Conservation (phyloP, 2,797 vertebrate species). For the Protonibea diacanthus region DNA sequence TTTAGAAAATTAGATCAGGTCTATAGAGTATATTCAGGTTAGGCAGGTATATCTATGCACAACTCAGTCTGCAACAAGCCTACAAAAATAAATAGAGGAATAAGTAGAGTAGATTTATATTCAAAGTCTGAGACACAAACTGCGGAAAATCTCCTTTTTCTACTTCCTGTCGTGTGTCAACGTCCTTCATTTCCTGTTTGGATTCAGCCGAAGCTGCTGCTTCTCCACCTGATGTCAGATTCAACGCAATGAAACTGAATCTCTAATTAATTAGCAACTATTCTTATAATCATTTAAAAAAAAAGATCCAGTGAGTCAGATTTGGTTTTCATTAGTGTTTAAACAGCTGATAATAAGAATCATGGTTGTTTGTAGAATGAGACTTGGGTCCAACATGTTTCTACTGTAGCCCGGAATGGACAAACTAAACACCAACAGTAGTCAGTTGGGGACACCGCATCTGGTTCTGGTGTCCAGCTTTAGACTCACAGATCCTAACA, state of each 20-base stretch:
- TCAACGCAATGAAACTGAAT: neutral
- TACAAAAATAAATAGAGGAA: constrained; percentile 70
- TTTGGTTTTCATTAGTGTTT: too few relatives aligned
- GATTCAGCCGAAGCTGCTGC: neutral
- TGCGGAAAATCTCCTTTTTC: constrained; percentile 1
- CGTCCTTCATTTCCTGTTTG: constrained; percentile 10
- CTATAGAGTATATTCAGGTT: constrained; percentile 40
- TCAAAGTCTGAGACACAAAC: constrained; percentile 15
- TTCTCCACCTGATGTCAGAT: neutral
- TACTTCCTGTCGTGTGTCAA: neutral
- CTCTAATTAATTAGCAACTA: too few relatives aligned
- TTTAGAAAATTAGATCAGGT: constrained; percentile 50
- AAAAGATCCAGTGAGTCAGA: too few relatives aligned
- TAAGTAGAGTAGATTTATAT: constrained; percentile 29
- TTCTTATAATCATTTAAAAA: neutral
- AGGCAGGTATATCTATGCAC: constrained; percentile 47
- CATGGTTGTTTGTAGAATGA: too few relatives aligned
- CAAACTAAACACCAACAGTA: too few relatives aligned
- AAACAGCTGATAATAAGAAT: too few relatives aligned
- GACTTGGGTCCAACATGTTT: too few relatives aligned
- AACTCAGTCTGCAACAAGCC: constrained; percentile 40
- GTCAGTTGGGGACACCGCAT: too few relatives aligned
- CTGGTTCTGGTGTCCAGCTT: too few relatives aligned
- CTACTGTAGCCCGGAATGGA: too few relatives aligned
- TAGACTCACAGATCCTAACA: too few relatives aligned